phyloP scores from a whole-genome alignment of 2,888 invertebrate genomes.

The Limnephilus lunatus region DNA sequence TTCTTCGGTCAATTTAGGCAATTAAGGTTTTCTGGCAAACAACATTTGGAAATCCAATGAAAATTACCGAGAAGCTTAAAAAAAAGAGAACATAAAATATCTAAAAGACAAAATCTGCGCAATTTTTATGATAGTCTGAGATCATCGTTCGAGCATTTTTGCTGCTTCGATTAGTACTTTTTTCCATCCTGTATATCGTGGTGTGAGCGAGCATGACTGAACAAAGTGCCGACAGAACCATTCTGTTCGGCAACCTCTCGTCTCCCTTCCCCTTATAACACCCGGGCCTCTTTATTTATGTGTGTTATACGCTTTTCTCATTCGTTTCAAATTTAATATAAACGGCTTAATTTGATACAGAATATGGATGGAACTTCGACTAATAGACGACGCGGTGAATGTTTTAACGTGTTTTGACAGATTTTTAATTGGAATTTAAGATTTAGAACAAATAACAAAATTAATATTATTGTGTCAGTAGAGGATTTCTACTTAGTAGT shows the following conservation, averaged over 20 bases:
- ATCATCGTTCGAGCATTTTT: too few species aligned
- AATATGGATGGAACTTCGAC: not conserved
- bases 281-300: conserved; percentile 4
- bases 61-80: too few species aligned
- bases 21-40: too few species aligned
- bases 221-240: conserved; percentile 60
- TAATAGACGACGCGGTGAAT: not conserved
- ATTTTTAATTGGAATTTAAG: not conserved
- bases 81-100: too few species aligned
- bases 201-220: conserved; percentile 48
- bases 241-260: conserved; percentile 30
- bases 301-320: conserved; percentile 15
- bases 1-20: too few species aligned
- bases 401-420: not conserved
- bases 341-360: not conserved
- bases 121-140: too few species aligned
- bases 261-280: not conserved
- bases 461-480: not conserved
- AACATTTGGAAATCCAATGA: too few species aligned
- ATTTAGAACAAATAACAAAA: not conserved
- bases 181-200: not conserved
- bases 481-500: too few species aligned
- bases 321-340: conserved; percentile 15
- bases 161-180: not conserved
- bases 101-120: too few species aligned